Conservation (phyloP, 2,888 invertebrate genomes). For the Zaprionus lineosus region DNA sequence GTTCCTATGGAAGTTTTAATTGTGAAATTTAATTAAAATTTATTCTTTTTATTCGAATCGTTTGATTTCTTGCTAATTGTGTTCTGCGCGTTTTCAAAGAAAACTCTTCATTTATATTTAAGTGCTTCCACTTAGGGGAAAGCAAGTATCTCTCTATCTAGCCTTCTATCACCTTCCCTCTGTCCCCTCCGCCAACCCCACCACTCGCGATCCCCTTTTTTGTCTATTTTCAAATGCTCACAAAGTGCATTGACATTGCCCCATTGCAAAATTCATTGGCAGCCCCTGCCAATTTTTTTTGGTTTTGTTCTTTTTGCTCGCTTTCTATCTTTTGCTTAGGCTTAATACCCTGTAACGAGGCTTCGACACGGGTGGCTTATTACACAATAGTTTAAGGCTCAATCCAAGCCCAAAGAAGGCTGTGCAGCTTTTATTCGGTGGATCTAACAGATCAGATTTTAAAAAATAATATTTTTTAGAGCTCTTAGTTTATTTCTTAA, state of each 20-base stretch:
- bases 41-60: background rate
- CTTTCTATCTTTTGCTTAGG: conserved; percentile 19
- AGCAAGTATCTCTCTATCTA: conserved; percentile 1
- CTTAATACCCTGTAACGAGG: conserved; percentile 24
- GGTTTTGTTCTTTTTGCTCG: conserved; percentile 30
- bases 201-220: too few relatives aligned
- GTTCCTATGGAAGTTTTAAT: too few relatives aligned
- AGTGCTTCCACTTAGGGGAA: conserved; percentile 29
- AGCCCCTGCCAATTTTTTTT: conserved; percentile 62
- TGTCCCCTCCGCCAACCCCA: too few relatives aligned
- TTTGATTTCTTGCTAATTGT: conserved; percentile 42
- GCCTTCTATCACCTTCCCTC: background rate
- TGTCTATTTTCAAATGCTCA: conserved; percentile 53
- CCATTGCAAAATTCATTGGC: conserved; percentile 68
- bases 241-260: conserved; percentile 73
- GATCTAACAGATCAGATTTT: too few relatives aligned
- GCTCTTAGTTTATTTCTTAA: too few relatives aligned
- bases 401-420: too few relatives aligned
- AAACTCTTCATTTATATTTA: conserved; percentile 35
- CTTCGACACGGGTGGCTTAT: too few relatives aligned
- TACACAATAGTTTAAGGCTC: too few relatives aligned
- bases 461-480: too few relatives aligned
- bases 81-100: conserved; percentile 30
- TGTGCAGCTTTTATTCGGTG: too few relatives aligned
- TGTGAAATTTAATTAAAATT: too few relatives aligned